phyloP scores from a whole-genome alignment of 2,113 vertebrate genomes.

The Columba livia region DNA sequence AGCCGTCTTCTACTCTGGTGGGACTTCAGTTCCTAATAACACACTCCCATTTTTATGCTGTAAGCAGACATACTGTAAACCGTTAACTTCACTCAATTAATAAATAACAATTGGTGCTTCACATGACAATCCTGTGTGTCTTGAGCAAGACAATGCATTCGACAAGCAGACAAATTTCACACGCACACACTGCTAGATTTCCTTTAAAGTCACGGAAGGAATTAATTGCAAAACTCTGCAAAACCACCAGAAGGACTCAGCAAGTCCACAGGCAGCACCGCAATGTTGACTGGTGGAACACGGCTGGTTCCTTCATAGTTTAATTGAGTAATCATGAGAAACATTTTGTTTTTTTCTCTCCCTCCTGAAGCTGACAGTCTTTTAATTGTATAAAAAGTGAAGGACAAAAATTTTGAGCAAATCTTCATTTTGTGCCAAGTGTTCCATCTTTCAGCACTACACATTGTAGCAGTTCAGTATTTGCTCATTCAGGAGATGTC shows the following conservation, averaged over 20 bases:
- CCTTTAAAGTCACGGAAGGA: not conserved
- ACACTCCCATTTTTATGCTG: not conserved
- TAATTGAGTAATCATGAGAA: rapidly evolving
- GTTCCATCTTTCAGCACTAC: not conserved
- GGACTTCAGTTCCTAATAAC: not conserved
- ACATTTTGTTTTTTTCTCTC: rapidly evolving
- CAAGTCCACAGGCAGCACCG: not conserved
- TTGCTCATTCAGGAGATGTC: not conserved
- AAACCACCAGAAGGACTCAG: not conserved
- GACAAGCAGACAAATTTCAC: not conserved
- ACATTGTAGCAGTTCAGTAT: not conserved
- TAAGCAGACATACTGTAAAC: not conserved
- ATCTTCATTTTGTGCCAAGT: not conserved
- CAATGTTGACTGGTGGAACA: rapidly evolving
- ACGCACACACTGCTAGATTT: not conserved
- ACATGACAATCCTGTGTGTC: not conserved
- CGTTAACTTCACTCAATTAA: not conserved
- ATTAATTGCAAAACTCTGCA: not conserved
- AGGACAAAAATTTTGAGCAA: not conserved
- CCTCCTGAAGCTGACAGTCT: not conserved
- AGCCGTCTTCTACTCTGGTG: not conserved
- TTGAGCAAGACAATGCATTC: not conserved
- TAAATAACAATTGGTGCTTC: not conserved
- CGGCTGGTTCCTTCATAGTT: rapidly evolving
- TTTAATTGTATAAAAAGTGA: not conserved